A percentile compares a stretch with the other conserved stretches of the same genome.
Conservation (phyloP, 2,113 vertebrate species). For the Merops nubicus region DNA sequence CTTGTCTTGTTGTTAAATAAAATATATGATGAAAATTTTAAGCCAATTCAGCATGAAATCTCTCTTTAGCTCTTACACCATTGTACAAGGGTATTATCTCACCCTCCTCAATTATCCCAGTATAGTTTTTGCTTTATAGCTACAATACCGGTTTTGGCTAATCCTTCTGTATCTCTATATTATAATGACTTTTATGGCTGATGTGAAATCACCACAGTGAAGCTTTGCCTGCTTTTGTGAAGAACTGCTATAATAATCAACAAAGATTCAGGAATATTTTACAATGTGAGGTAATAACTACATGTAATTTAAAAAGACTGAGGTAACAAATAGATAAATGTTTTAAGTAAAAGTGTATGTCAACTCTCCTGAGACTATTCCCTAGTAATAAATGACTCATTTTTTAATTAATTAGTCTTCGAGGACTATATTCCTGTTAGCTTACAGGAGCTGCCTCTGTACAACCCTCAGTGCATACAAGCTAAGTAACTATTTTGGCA, state of each 20-base stretch:
- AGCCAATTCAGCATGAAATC: neutral
- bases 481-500: neutral
- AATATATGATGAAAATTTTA: neutral
- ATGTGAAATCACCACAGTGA: neutral
- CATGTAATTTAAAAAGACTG: neutral
- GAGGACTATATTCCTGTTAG: neutral
- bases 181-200: neutral
- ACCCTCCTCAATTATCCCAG: neutral
- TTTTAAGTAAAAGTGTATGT: neutral
- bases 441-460: neutral
- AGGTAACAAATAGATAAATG: neutral
- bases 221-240: neutral
- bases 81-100: neutral
- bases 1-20: neutral
- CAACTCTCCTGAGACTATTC: neutral
- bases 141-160: neutral
- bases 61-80: neutral
- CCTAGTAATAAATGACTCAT: neutral
- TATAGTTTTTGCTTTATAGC: neutral
- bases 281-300: neutral
- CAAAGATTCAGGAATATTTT: neutral
- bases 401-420: neutral
- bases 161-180: neutral
- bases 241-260: neutral
- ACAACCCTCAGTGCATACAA: neutral